Conservation (phyloP, 2,797 vertebrate species). For the Leptoclinus maculatus region DNA sequence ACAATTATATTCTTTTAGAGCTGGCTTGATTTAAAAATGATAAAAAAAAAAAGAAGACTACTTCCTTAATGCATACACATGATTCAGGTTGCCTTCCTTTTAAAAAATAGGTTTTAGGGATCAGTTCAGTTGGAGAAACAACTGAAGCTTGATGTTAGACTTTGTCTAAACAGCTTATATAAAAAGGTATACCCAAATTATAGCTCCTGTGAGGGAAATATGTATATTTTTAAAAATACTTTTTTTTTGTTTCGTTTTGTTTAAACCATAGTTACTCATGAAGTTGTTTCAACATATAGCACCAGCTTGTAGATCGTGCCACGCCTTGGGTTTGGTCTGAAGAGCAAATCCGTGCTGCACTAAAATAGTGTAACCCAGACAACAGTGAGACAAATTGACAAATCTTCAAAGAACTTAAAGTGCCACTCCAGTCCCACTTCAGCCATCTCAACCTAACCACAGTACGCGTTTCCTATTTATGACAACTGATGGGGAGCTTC, state of each 20-base stretch:
- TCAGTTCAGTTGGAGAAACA: conserved; percentile 67
- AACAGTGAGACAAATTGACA: conserved; percentile 86
- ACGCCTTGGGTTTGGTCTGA: conserved; percentile 86
- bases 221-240: conserved; percentile 81
- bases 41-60: conserved; percentile 56
- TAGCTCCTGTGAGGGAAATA: conserved; percentile 80
- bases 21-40: conserved; percentile 68
- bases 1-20: conserved; percentile 65
- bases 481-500: conserved; percentile 93
- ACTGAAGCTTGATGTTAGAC: conserved; percentile 76
- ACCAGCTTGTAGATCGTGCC: conserved; percentile 85
- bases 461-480: conserved; percentile 77
- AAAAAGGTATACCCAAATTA: conserved; percentile 85
- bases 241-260: conserved; percentile 50
- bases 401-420: conserved; percentile 87
- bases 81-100: conserved; percentile 61
- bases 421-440: conserved; percentile 87
- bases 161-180: conserved; percentile 83
- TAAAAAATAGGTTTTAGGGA: conserved; percentile 69
- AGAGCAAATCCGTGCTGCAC: conserved; percentile 83
- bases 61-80: conserved; percentile 66
- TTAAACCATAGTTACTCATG: conserved; percentile 74
- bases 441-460: conserved; percentile 79
- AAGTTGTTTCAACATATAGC: conserved; percentile 84
- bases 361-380: conserved; percentile 80